Evolutionary conservation across 2,113 vertebrate species (phyloP), one percentile per base, ranked within the genome.

Genomic region (Equus quagga): DNA sequence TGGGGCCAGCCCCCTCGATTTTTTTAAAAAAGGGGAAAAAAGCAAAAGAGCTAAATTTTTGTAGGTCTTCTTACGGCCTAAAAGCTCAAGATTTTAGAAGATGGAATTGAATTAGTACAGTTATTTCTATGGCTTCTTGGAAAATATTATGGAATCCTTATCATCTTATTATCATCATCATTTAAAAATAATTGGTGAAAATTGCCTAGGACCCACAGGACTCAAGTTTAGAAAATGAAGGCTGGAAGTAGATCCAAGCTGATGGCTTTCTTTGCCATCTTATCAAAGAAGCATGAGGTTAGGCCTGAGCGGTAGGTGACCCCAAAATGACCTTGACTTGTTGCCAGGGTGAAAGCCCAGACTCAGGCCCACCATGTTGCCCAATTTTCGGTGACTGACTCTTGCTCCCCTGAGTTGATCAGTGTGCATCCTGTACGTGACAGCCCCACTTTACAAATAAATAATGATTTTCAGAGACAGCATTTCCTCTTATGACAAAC

Each of bases 21-120:
- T 49, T 49, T 49, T 49, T 49, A 17, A n/a, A 87, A 65, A n/a
- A 12, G 12, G 2, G 4, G 2, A n/a, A n/a, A 41, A 41, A 9
- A 62, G n/a, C 58, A 41, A 83, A 76, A 89, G 15, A 60, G 41
- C 65, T 83, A 70, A 82, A 76, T 33, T 81, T 81, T 70, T 80
- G n/a, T 49, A 41, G 26, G 19, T 70, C 36, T 85, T 64, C 46
- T 64, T 60, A 64, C 46, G 87, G 31, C 13, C 85, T 89, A 49
- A 76, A 86, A 87, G 6, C 0, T 64, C 67, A 86, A 81, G 51
- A 81, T 76, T 91, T 90, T 79, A 95, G 60, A 95, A 72, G 90
- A 90, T 7, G 21, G 51, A 86, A 83, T 64, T 6, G 3, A 93
- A 91, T 83, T 11, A 56, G 54, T 49, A 56, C 21, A 80, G 9